A percentile compares a stretch with the other conserved stretches of the same genome.
Conservation (phyloP, 2,888 invertebrate genomes). For the Sesia apiformis region DNA sequence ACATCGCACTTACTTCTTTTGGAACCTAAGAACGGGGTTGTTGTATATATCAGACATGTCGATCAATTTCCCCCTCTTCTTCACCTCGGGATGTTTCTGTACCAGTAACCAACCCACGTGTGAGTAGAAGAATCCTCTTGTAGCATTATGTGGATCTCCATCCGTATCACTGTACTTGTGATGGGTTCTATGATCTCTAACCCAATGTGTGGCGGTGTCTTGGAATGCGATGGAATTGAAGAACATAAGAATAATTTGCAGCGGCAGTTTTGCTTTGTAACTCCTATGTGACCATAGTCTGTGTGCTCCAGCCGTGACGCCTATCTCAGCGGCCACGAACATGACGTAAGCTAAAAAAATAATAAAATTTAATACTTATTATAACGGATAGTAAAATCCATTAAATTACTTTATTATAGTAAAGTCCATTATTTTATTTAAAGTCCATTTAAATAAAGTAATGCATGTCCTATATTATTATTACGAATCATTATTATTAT, state of each 20-base stretch:
- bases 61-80: slow-evolving; percentile 77
- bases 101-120: slow-evolving; percentile 89
- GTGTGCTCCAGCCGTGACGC: slow-evolving; percentile 34
- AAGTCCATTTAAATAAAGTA: no score
- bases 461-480: no score
- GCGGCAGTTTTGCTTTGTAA: slow-evolving; percentile 32
- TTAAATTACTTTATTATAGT: no score
- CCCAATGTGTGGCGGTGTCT: slow-evolving; percentile 74
- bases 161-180: slow-evolving; percentile 86
- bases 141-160: slow-evolving; percentile 85
- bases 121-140: slow-evolving; percentile 86
- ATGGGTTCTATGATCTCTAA: slow-evolving; percentile 78
- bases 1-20: slow-evolving; percentile 72
- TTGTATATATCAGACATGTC: slow-evolving; percentile 80
- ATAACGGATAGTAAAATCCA: no score
- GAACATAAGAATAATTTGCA: slow-evolving; percentile 31
- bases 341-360: slow-evolving; percentile 19
- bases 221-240: slow-evolving; percentile 39
- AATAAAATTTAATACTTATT: background rate
- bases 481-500: no score
- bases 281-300: slow-evolving; percentile 32
- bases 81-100: slow-evolving; percentile 84
- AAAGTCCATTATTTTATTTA: no score
- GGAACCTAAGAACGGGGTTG: slow-evolving; percentile 81
- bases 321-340: slow-evolving; percentile 21